phyloP scores from a whole-genome alignment of 2,797 vertebrate genomes.

The Crenichthys baileyi region DNA sequence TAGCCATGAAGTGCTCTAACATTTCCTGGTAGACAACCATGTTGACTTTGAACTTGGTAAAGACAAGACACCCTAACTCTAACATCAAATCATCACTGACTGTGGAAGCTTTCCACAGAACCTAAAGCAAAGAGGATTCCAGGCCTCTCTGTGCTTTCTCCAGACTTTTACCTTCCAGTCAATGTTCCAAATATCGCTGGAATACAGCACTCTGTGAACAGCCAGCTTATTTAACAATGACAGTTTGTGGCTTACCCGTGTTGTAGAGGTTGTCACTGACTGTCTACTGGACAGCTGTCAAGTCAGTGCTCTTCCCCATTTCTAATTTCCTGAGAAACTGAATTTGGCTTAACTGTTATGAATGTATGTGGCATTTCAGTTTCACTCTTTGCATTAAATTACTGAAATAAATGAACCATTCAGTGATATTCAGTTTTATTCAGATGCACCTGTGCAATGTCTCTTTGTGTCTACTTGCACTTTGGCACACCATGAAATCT shows the following conservation, averaged over 20 bases:
- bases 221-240: not conserved
- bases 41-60: not conserved
- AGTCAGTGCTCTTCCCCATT: not conserved
- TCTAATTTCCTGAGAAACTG: not conserved
- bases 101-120: not conserved
- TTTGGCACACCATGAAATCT: not conserved
- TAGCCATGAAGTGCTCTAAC: not conserved
- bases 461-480: not conserved
- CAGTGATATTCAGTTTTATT: not conserved
- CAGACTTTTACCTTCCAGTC: not conserved
- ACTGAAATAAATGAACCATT: not conserved
- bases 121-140: not conserved
- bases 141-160: not conserved
- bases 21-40: not conserved
- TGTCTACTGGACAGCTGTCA: not conserved
- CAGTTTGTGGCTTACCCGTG: not conserved
- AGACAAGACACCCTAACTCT: no score
- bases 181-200: not conserved
- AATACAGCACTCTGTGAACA: not conserved
- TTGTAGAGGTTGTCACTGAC: not conserved
- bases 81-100: not conserved
- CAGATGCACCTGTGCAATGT: not conserved
- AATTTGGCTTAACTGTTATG: not conserved
- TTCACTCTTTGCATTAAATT: not conserved
- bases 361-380: not conserved